Conservation (phyloP, 2,888 invertebrate species). For the Drosophila infuscata region DNA sequence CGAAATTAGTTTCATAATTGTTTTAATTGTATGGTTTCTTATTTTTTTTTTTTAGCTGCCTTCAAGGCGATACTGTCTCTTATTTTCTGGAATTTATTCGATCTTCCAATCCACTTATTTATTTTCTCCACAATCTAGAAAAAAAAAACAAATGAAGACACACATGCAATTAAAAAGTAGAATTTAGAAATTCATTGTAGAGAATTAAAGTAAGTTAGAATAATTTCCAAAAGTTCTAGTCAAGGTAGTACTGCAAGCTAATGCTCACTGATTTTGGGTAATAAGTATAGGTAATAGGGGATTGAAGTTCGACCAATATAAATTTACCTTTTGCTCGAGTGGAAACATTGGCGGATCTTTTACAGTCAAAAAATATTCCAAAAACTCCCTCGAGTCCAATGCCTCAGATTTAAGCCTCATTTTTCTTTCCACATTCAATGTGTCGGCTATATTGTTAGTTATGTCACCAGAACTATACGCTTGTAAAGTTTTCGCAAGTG, state of each 20-base stretch:
- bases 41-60: conserved; percentile 54
- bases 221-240: background rate
- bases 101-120: conserved; percentile 69
- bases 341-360: conserved; percentile 73
- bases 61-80: conserved; percentile 44
- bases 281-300: background rate
- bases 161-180: background rate
- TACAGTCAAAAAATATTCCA: conserved; percentile 73
- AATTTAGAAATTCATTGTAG: background rate
- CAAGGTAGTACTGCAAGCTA: background rate
- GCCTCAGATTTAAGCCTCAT: conserved; percentile 67
- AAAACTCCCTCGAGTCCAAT: conserved; percentile 75
- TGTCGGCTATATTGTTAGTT: conserved; percentile 66
- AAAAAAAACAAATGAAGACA: conserved; percentile 11
- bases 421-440: conserved; percentile 72
- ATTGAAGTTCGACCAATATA: background rate
- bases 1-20: background rate
- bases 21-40: background rate
- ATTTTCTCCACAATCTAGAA: conserved; percentile 73
- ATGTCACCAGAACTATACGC: conserved; percentile 84
- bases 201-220: background rate
- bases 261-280: background rate
- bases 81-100: conserved; percentile 61
- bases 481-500: conserved; percentile 80
- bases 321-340: conserved; percentile 71